Evolutionary conservation across 1,140 invertebrate species (phyloP).

Genomic region (Lycorma delicatula): DNA sequence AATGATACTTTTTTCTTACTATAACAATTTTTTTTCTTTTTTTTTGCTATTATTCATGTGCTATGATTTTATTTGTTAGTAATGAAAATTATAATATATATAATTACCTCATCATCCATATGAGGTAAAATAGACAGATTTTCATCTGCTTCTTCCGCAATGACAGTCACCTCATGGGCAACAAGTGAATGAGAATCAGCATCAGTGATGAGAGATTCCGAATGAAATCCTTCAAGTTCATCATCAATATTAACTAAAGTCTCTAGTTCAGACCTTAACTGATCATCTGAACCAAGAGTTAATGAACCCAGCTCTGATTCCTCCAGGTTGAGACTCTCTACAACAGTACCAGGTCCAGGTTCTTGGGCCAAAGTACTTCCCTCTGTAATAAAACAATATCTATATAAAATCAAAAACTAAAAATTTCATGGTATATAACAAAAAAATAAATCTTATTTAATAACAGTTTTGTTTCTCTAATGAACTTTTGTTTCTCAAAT

Average conservation of each 20-base stretch:
- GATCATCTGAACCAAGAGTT: neutral
- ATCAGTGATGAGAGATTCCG: too few relatives aligned
- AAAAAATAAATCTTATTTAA: too few relatives aligned
- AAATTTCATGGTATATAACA: too few relatives aligned
- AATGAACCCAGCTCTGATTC: slow-evolving; percentile 24
- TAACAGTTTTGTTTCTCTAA: too few relatives aligned
- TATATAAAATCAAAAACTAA: neutral
- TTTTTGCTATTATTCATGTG: too few relatives aligned
- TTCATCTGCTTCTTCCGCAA: slow-evolving; percentile 3
- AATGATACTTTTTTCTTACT: too few relatives aligned
- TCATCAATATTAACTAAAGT: neutral
- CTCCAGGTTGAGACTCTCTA: slow-evolving; percentile 25
- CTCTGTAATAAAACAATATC: neutral
- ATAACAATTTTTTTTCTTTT: too few relatives aligned
- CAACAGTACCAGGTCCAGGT: slow-evolving; percentile 23
- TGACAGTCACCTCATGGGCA: slow-evolving; percentile 15
- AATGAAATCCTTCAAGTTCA: neutral
- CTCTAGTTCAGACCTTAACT: neutral
- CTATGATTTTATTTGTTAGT: too few relatives aligned
- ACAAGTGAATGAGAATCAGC: slow-evolving; percentile 6
- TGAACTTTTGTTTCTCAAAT: too few relatives aligned
- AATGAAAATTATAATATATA: too few relatives aligned
- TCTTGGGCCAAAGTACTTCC: too few relatives aligned
- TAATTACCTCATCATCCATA: neutral
- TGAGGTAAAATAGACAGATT: slow-evolving; percentile 5